These are phyloP conservation scores for Daphoenositta chrysoptera DNA, from an alignment of 2,113 vertebrate genomes.

Conservation along the genomic window DNA sequence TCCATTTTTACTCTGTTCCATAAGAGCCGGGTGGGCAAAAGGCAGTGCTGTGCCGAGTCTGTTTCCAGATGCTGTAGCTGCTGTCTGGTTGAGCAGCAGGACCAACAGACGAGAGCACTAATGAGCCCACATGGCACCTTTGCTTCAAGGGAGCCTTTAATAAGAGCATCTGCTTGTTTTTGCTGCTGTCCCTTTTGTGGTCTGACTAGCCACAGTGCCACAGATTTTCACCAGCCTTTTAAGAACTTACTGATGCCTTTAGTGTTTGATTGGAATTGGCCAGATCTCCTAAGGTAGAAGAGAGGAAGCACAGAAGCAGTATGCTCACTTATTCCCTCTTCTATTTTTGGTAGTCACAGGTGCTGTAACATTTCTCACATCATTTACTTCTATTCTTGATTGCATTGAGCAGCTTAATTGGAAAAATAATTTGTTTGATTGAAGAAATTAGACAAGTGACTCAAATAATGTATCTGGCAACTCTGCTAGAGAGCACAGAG, in stretches of 20 bases:
- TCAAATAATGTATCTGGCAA: not conserved
- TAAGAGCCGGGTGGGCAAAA: not conserved
- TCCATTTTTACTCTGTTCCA: not conserved
- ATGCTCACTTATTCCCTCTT: not conserved
- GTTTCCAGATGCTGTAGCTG: not conserved
- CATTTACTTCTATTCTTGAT: slow-evolving; percentile 7
- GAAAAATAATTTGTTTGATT: slow-evolving; percentile 32
- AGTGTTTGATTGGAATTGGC: not conserved
- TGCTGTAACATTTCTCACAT: not conserved
- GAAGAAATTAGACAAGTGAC: slow-evolving; percentile 5
- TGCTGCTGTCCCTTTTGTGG: not conserved
- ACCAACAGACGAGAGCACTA: not conserved
- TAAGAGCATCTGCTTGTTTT: not conserved
- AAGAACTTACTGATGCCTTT: not conserved
- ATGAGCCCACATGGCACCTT: not conserved
- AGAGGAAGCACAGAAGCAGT: not conserved
- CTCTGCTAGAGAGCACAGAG: not conserved
- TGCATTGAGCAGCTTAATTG: slow-evolving; percentile 22
- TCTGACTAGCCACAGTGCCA: not conserved
- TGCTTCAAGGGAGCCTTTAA: not conserved
- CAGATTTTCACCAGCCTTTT: not conserved
- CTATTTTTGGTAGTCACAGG: slow-evolving; percentile 25
- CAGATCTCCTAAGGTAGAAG: not conserved
- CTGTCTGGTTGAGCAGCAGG: not conserved
- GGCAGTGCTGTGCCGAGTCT: not conserved